These are phyloP conservation scores for Trichacis sp. DNA, from an alignment of 2,888 invertebrate species.

Conservation along the genomic window DNA sequence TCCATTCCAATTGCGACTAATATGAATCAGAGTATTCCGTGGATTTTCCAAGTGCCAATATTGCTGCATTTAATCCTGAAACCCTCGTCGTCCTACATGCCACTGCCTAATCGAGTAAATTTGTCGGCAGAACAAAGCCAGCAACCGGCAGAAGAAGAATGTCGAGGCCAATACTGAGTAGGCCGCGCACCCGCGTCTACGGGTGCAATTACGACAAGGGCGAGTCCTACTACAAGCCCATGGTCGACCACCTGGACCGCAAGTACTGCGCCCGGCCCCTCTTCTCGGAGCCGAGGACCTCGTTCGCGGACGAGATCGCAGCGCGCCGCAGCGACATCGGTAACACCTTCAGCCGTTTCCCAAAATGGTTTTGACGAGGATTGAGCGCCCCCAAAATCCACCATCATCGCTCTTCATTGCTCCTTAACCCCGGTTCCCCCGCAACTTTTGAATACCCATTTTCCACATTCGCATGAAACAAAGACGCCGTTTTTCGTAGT, in stretches of 20 bases:
- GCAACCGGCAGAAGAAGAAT: conserved; percentile 48
- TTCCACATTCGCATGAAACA: conserved; percentile 8
- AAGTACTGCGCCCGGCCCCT: conserved; percentile 74
- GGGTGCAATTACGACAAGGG: conserved; percentile 89
- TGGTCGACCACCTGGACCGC: conserved; percentile 81
- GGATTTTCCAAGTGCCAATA: too few relatives aligned
- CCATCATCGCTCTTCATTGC: conserved; percentile 19
- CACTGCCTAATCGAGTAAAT: too few relatives aligned
- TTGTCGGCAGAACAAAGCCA: conserved; percentile 31
- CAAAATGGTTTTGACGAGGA: conserved; percentile 67
- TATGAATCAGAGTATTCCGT: too few relatives aligned
- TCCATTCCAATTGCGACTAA: too few relatives aligned
- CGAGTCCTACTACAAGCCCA: conserved; percentile 84
- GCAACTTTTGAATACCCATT: not conserved
- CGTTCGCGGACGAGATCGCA: conserved; percentile 71
- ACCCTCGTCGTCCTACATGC: too few relatives aligned
- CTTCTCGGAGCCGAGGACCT: conserved; percentile 64
- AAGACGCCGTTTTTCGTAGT: conserved; percentile 23
- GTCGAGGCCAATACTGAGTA: conserved; percentile 69
- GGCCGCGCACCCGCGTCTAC: conserved; percentile 85
- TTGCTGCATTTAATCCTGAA: too few relatives aligned
- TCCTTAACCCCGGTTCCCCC: conserved; percentile 21
- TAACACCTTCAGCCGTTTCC: conserved; percentile 68
- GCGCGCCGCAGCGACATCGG: conserved; percentile 71
- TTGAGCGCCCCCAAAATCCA: conserved; percentile 44